Base-by-base conservation (phyloP, 2,888 invertebrate genomes). In the Eucera pruinosa region DNA sequence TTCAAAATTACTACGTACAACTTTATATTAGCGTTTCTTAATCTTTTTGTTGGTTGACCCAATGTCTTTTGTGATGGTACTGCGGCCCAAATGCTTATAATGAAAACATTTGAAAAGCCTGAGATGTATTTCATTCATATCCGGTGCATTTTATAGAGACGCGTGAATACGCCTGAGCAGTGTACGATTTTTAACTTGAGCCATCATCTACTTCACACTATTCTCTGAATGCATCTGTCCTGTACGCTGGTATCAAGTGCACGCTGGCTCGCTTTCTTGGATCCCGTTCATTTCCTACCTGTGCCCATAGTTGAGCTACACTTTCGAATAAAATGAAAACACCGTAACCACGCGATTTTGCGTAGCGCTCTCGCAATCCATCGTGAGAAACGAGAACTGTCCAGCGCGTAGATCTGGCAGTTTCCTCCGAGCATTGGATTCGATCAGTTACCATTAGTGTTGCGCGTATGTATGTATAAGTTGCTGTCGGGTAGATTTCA, bases 401-500 rank as follows among this genome's bases (percentile, higher is more conserved):
- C 9, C 25, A n/a, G n/a, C 20, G 13, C 5, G n/a, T 15, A 5
- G 15, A 15, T 39, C 5, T 13, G 13, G 23, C 41, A 11, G 57
- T 18, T 13, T 13, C 18, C 15, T 39, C 7, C 15, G 60, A 30
- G 36, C 11, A 57, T 58, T 47, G 20, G 58, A 20, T 62, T 67
- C 62, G 73, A 69, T 66, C 57, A 20, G 58, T 66, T 48, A 47
- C 30, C 62, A n/a, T n/a, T n/a, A 36, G 30, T 33, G 39, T 57
- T 27, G 11, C 62, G 39, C 20, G 62, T 2, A 50, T 33, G 52
- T 57, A 30, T 18, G 62, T 2, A 50, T 33, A 55, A 71, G 71
- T 80, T 68, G 50, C 43, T 54, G 50, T 25, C 20, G 67, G 52
- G 45, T 62, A 50, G 66, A 70, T 77, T 78, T 70, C 67, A 64